Evolutionary conservation across 2,888 invertebrate genomes (phyloP), one percentile per base, ranked within the genome.

Genomic region (Nymphalis urticae): DNA sequence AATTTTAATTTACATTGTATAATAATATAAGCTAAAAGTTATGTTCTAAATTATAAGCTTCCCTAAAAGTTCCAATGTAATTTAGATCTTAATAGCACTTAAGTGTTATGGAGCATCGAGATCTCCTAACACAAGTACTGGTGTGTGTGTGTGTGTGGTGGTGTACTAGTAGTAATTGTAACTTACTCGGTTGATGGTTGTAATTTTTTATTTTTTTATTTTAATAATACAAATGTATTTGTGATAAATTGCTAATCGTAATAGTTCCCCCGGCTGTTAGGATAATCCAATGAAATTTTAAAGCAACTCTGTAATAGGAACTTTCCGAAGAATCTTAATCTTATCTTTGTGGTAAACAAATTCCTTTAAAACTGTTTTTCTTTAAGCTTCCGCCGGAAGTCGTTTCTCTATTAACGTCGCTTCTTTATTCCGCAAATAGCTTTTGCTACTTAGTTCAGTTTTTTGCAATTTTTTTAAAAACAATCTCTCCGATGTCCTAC

Each of bases 351-450:
- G 62, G 67, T 62, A 62, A 62, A 62, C 56, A 83, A 82, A 84
- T 81, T 82, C 80, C 79, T 79, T 76, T 73, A 61, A 75, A 79
- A 77, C 75, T 69, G 72, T 75, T 77, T 67, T 66, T 66, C 53
- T 71, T 70, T 63, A 58, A 62, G 71, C 70, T 60, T 65, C 70
- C 68, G 59, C 68, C 56, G 66, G 61, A 60, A 54, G 72, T 72
- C 72, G 70, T 72, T 73, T 73, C 66, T 74, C 75, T 76, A 79
- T 77, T 77, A 79, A 75, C 68, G 68, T 66, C 66, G 67, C 71
- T 72, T 59, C 68, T 70, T 70, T 66, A 66, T 70, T 66, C 53
- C 51, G 59, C 69, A 70, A 70, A 70, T 70, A 70, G 66, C 69
- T 66, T 66, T 62, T 65, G 48, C 64, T 64, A 65, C 64, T 61